Evolutionary conservation across 1,140 invertebrate species (phyloP).

Genomic region (Eupristina koningsbergeri): DNA sequence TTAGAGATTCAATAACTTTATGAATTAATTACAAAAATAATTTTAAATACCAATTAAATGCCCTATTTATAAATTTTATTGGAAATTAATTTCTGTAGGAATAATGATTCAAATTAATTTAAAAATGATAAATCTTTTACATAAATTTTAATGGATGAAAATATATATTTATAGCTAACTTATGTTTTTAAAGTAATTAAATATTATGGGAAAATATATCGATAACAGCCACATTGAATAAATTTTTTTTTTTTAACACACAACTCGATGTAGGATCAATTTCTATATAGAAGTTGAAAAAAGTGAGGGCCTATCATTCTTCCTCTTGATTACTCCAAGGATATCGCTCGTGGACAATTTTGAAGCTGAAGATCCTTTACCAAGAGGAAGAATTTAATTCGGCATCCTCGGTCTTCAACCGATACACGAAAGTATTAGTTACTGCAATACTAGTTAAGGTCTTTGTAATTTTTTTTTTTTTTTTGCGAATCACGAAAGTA

Average conservation of each 20-base stretch:
- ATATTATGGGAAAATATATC: too few relatives aligned
- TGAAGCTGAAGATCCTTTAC: constrained; percentile 23
- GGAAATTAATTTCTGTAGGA: too few relatives aligned
- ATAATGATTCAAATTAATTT: too few relatives aligned
- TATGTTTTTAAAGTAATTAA: too few relatives aligned
- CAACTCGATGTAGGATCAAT: background rate
- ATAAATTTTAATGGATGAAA: too few relatives aligned
- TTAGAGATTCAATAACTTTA: too few relatives aligned
- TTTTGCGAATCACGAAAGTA: constrained; percentile 22
- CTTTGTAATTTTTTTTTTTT: constrained; percentile 17
- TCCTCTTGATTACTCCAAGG: constrained; percentile 37
- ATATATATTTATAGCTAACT: too few relatives aligned
- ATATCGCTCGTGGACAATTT: constrained; percentile 16
- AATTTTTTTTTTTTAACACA: background rate
- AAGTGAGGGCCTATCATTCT: constrained; percentile 26
- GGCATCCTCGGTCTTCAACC: constrained; percentile 1
- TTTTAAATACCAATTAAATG: too few relatives aligned
- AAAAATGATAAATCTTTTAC: too few relatives aligned
- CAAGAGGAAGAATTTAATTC: constrained; percentile 44
- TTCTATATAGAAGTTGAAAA: constrained; percentile 5
- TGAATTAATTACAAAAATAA: too few relatives aligned
- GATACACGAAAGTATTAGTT: constrained; percentile 22
- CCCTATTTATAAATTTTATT: too few relatives aligned
- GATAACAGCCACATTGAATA: too few relatives aligned
- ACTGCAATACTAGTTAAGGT: background rate